Conservation (phyloP, 1,140 invertebrate species). For the Solenopsis fugax region DNA sequence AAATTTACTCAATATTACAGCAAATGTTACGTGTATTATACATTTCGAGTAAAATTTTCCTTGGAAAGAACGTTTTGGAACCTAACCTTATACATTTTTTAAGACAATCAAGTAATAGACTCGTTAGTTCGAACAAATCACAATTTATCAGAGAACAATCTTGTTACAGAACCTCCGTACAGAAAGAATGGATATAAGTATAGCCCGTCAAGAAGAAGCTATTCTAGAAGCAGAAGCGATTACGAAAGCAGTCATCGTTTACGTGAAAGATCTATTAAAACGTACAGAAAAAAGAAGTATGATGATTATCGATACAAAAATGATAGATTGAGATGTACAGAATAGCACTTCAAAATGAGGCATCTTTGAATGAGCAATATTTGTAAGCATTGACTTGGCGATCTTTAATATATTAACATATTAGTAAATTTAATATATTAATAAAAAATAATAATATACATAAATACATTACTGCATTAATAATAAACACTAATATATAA, state of each 20-base stretch:
- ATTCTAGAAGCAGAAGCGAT: conserved; percentile 47
- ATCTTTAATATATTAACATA: too few species aligned
- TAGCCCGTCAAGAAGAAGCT: background rate
- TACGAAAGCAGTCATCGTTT: conserved; percentile 16
- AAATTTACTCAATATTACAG: too few species aligned
- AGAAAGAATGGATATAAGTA: background rate
- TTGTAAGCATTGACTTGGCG: too few species aligned
- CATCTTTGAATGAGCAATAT: too few species aligned
- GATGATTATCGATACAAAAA: conserved; percentile 33
- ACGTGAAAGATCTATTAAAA: conserved; percentile 48
- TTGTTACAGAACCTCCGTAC: background rate
- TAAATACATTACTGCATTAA: too few species aligned
- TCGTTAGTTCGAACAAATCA: background rate
- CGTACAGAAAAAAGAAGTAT: conserved; percentile 47
- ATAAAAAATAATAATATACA: too few species aligned
- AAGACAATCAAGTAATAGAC: background rate
- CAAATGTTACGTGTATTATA: too few species aligned
- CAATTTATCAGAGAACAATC: background rate
- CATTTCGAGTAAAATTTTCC: too few species aligned
- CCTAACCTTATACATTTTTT: background rate
- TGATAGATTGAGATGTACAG: conserved; percentile 22
- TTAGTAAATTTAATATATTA: too few species aligned
- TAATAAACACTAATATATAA: background rate
- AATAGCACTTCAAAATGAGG: too few species aligned
- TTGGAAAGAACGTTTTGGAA: too few species aligned